Percentiles rank a stretch among this genome's conserved stretches.
phyloP scores from a whole-genome alignment of 2,888 invertebrate genomes.

The Zygogramma bicolorata region DNA sequence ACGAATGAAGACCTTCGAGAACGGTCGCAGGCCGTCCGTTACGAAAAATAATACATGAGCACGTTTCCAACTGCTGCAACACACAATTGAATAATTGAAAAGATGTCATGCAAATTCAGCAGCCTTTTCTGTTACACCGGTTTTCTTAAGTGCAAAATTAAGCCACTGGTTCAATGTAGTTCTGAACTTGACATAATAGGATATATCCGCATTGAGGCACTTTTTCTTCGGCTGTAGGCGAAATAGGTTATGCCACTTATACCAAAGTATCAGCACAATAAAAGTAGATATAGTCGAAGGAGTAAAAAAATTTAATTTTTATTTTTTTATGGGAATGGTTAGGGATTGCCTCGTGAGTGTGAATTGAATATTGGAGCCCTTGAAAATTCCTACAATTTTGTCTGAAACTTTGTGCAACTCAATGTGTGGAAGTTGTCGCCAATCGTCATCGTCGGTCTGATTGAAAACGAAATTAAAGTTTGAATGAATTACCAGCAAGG shows the following conservation, averaged over 20 bases:
- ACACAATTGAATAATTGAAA: conserved; percentile 5
- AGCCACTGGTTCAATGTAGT: conserved; percentile 6
- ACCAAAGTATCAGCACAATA: not conserved
- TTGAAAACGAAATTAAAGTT: no score
- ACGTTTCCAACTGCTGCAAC: not conserved
- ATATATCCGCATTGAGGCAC: conserved; percentile 7
- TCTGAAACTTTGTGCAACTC: no score
- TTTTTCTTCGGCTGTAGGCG: conserved; percentile 3
- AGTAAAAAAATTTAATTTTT: no score
- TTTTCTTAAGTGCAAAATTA: conserved; percentile 1
- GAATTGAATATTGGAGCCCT: no score
- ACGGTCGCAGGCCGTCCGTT: not conserved
- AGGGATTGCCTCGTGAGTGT: no score
- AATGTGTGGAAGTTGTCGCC: no score
- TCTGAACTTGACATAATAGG: conserved; percentile 7
- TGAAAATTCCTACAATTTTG: no score
- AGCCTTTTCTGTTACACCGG: not conserved
- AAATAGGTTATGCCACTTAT: not conserved
- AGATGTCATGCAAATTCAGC: conserved; percentile 5
- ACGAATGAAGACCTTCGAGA: not conserved
- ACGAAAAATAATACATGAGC: not conserved
- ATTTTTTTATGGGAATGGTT: no score
- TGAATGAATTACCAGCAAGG: no score
- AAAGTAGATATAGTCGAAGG: no score
- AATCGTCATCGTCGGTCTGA: no score